Conservation (phyloP, 2,888 invertebrate genomes). For the Gymnosoma rotundatum region DNA sequence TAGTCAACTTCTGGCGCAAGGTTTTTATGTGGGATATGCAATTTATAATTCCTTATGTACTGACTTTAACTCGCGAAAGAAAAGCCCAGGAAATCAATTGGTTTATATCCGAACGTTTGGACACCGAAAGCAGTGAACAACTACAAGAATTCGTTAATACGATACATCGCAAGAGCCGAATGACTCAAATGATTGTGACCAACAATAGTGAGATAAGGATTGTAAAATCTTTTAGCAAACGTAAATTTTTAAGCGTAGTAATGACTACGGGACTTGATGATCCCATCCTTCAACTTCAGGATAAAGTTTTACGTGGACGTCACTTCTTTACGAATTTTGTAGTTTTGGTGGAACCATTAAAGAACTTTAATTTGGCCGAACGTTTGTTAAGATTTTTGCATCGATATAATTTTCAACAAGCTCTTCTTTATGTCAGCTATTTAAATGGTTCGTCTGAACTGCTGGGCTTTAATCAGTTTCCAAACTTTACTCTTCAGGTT, state of each 20-base stretch:
- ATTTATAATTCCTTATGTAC: constrained; percentile 16
- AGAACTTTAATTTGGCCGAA: constrained; percentile 43
- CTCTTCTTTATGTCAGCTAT: constrained; percentile 74
- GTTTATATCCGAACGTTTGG: constrained; percentile 44
- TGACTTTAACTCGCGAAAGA: not conserved
- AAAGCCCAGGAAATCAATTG: constrained; percentile 41
- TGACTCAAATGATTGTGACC: constrained; percentile 37
- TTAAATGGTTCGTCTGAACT: constrained; percentile 72
- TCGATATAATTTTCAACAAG: constrained; percentile 71
- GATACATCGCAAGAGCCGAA: constrained; percentile 12
- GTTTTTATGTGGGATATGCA: constrained; percentile 24
- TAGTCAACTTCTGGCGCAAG: not conserved
- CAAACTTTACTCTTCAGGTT: constrained; percentile 73
- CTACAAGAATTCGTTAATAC: constrained; percentile 26
- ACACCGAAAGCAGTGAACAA: constrained; percentile 6
- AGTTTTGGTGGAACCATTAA: constrained; percentile 25
- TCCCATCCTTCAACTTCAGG: constrained; percentile 59
- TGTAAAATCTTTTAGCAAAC: constrained; percentile 23
- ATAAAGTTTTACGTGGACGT: not conserved
- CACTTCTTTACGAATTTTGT: constrained; percentile 57
- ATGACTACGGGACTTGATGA: constrained; percentile 74
- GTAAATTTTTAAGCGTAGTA: constrained; percentile 72
- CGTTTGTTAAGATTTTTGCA: constrained; percentile 53
- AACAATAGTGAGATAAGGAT: not conserved
- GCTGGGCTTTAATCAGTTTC: constrained; percentile 71